phyloP scores from a whole-genome alignment of 1,140 invertebrate species.

The Drosophila biarmipes region DNA sequence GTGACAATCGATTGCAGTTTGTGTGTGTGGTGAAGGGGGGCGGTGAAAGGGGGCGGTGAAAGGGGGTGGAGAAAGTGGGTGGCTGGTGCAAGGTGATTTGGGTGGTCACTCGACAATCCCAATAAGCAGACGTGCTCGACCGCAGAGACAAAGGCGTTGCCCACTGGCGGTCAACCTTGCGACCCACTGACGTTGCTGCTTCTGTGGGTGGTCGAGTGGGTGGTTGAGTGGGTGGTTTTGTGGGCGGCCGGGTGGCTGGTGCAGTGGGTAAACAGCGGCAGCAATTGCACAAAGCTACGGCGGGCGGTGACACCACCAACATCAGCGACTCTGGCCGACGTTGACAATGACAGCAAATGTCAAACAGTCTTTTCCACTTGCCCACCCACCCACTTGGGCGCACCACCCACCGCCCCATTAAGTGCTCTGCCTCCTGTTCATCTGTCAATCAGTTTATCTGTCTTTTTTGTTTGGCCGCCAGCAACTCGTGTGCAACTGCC shows the following conservation, averaged over 20 bases:
- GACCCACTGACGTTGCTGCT: background rate
- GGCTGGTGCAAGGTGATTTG: conserved; percentile 12
- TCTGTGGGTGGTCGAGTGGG: background rate
- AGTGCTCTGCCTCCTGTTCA: conserved; percentile 39
- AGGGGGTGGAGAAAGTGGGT: background rate
- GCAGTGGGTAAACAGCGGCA: conserved; percentile 50
- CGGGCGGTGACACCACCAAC: conserved; percentile 34
- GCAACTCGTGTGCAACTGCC: conserved; percentile 52
- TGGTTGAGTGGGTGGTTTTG: background rate
- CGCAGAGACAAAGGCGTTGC: conserved; percentile 57
- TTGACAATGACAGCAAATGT: conserved; percentile 79
- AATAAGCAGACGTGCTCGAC: conserved; percentile 48
- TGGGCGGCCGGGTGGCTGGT: background rate
- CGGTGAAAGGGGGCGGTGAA: background rate
- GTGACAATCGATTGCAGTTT: conserved; percentile 64
- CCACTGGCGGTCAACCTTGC: conserved; percentile 32
- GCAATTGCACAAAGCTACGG: conserved; percentile 58
- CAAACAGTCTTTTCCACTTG: conserved; percentile 53
- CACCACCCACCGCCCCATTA: conserved; percentile 9
- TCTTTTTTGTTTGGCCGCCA: conserved; percentile 43
- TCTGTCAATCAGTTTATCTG: conserved; percentile 55
- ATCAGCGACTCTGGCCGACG: conserved; percentile 50
- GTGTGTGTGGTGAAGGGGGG: background rate
- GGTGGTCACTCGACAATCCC: conserved; percentile 37
- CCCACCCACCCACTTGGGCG: background rate